Conservation (phyloP, 2,888 invertebrate species). For the Venustoraphidia nigricollis region DNA sequence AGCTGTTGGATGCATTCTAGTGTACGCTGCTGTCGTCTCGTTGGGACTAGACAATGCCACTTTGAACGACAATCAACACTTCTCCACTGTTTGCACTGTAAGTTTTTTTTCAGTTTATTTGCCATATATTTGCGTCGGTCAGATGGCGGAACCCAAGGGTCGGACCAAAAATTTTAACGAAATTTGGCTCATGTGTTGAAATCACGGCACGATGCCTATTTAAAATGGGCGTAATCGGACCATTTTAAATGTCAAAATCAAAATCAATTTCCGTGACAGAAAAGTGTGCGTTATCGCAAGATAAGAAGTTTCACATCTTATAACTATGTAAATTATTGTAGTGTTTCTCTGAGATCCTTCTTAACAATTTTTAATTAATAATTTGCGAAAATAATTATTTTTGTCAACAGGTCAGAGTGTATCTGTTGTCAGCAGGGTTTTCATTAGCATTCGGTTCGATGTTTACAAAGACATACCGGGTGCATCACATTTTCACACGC, state of each 20-base stretch:
- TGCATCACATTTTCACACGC: conserved; percentile 80
- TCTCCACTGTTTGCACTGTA: conserved; percentile 76
- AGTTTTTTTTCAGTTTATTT: conserved; percentile 26
- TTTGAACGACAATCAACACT: conserved; percentile 47
- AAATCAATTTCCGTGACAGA: no score
- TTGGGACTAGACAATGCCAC: conserved; percentile 75
- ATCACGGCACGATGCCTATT: no score
- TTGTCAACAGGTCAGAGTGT: conserved; percentile 60
- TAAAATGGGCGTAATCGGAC: no score
- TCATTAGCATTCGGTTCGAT: conserved; percentile 86
- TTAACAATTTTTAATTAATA: conserved; percentile 2
- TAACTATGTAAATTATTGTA: neutral
- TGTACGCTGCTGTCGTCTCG: conserved; percentile 78
- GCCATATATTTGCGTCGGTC: no score
- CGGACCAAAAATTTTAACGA: no score
- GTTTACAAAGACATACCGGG: conserved; percentile 88
- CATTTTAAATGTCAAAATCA: no score
- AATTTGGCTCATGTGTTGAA: no score
- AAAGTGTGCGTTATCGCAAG: no score
- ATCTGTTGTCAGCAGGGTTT: conserved; percentile 78
- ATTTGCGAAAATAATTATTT: conserved; percentile 4
- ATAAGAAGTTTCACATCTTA: no score
- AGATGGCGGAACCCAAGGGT: no score
- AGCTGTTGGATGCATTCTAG: conserved; percentile 75
- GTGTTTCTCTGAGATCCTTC: neutral